Evolutionary conservation across 2,113 vertebrate species (phyloP).

Genomic region (Athene cunicularia): DNA sequence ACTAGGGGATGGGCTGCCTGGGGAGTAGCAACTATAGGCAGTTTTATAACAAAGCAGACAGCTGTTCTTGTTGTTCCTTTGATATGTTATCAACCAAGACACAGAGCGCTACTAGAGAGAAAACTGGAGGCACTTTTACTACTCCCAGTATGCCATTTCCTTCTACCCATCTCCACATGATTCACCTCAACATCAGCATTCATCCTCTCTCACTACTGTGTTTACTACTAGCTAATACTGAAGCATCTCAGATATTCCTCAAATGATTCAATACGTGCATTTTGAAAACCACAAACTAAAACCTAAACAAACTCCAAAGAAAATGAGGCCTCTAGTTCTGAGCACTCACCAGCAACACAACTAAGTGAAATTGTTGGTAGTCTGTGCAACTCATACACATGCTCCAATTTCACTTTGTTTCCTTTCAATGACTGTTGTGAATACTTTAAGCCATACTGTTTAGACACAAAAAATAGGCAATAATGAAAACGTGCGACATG

Average conservation of each 20-base stretch:
- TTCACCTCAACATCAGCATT: neutral
- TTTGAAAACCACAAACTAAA: neutral
- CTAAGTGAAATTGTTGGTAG: neutral
- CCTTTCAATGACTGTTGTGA: neutral
- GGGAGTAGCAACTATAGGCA: neutral
- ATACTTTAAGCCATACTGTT: neutral
- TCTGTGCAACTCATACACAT: neutral
- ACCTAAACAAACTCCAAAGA: neutral
- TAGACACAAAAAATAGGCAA: neutral
- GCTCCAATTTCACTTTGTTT: accelerated
- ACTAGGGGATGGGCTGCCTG: neutral
- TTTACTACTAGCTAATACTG: neutral
- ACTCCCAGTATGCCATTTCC: neutral
- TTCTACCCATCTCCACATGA: neutral
- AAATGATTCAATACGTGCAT: neutral
- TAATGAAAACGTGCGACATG: neutral
- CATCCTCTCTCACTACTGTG: neutral
- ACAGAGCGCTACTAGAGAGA: neutral
- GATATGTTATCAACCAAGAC: neutral
- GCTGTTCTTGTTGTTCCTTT: neutral
- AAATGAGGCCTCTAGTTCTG: neutral
- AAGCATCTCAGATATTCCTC: neutral
- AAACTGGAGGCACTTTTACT: neutral
- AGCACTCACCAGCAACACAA: neutral
- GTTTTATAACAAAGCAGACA: neutral